A percentile compares a stretch with the other conserved stretches of the same genome.
Conservation (phyloP, 2,888 invertebrate species). For the Ptychoptera albimana region DNA sequence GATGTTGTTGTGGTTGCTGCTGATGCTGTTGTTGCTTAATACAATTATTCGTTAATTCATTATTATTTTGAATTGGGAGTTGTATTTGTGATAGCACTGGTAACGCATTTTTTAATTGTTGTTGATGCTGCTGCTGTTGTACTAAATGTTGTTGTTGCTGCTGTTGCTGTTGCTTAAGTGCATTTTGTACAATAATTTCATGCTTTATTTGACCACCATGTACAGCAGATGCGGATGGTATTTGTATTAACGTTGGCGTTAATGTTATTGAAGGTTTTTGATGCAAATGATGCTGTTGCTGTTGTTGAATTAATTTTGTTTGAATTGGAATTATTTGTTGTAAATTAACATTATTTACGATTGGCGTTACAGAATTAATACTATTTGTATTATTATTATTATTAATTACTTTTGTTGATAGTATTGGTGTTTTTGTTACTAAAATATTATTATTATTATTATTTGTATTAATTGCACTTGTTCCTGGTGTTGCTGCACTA, state of each 20-base stretch:
- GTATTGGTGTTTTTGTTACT: background rate
- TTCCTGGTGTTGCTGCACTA: background rate
- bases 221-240: background rate
- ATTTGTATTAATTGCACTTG: background rate
- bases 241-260: conserved; percentile 1
- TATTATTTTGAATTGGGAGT: conserved; percentile 21
- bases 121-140: conserved; percentile 5
- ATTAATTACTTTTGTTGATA: background rate
- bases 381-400: background rate
- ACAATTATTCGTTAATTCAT: conserved; percentile 29
- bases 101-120: conserved; percentile 6
- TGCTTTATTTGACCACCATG: too few species aligned
- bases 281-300: background rate
- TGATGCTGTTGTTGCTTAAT: conserved; percentile 10
- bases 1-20: background rate
- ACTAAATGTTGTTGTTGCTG: background rate
- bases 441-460: background rate
- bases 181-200: background rate
- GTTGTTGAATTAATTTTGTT: conserved; percentile 5
- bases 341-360: background rate
- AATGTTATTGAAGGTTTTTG: conserved; percentile 4
- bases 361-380: background rate
- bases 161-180: background rate
- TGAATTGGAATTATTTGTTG: background rate
- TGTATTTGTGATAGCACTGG: conserved; percentile 12